Percentiles rank a stretch among this genome's conserved stretches.
These are phyloP conservation scores for Drosophila sp. DNA, from an alignment of 1,140 invertebrate genomes.

Conservation along the genomic window DNA sequence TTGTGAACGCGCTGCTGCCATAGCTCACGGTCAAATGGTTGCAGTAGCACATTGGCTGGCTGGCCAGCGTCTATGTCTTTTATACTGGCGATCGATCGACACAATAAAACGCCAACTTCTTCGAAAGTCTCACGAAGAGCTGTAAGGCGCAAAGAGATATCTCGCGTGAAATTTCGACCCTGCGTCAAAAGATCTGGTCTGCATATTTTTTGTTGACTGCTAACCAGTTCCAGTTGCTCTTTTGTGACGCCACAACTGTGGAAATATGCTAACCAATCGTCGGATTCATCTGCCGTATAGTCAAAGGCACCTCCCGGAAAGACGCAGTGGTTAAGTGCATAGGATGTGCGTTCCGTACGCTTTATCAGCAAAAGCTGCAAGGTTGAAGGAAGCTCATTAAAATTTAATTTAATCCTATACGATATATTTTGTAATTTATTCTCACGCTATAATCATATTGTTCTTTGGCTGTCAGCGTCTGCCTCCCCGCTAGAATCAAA, in stretches of 20 bases:
- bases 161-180: constrained; percentile 83
- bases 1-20: constrained; percentile 86
- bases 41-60: constrained; percentile 23
- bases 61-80: constrained; percentile 11
- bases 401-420: neutral
- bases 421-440: constrained; percentile 8
- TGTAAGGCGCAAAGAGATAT: constrained; percentile 92
- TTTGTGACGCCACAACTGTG: constrained; percentile 86
- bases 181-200: constrained; percentile 46
- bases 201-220: constrained; percentile 82
- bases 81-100: constrained; percentile 54
- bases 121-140: constrained; percentile 97
- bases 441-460: constrained; percentile 58
- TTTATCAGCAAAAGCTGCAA: constrained; percentile 88
- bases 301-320: constrained; percentile 93
- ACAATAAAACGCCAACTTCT: constrained; percentile 93
- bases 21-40: constrained; percentile 37
- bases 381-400: neutral
- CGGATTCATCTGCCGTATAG: constrained; percentile 87
- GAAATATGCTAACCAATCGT: constrained; percentile 90
- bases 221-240: constrained; percentile 85
- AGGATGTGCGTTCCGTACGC: constrained; percentile 87
- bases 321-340: constrained; percentile 90
- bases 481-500: constrained; percentile 79
- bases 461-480: constrained; percentile 29